Evolutionary conservation across 2,113 vertebrate species (phyloP).

Genomic region (Crotalus helleri): DNA sequence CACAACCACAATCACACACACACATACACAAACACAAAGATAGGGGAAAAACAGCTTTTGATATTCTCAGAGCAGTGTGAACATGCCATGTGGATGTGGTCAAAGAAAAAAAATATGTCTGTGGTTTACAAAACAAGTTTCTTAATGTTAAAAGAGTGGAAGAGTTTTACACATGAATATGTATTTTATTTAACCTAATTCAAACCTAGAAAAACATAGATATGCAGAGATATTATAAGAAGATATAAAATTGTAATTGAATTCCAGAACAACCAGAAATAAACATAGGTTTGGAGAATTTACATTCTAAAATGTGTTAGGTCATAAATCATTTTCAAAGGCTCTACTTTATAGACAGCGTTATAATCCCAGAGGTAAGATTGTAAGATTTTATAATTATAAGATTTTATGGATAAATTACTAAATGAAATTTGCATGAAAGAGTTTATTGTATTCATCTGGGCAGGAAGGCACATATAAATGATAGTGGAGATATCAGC

Average conservation of each 20-base stretch:
- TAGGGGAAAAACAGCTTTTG: neutral
- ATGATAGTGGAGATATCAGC: slow-evolving; percentile 35
- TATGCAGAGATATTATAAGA: neutral
- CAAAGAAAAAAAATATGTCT: neutral
- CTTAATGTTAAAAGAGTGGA: neutral
- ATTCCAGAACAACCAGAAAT: slow-evolving; percentile 11
- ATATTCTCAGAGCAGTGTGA: neutral
- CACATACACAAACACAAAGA: neutral
- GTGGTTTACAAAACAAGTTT: neutral
- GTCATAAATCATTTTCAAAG: slow-evolving; percentile 17
- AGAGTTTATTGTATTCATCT: slow-evolving; percentile 28
- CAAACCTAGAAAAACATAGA: neutral
- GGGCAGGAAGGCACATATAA: slow-evolving; percentile 23
- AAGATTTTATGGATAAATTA: slow-evolving; percentile 18
- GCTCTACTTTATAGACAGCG: neutral
- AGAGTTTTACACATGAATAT: neutral
- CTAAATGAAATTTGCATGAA: slow-evolving; percentile 26
- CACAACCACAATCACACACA: neutral
- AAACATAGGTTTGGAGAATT: neutral
- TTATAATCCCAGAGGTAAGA: neutral
- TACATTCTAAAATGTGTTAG: slow-evolving; percentile 15
- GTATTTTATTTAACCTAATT: neutral
- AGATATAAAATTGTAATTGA: neutral
- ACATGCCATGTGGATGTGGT: neutral
- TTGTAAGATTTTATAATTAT: neutral